A percentile compares a stretch with the other conserved stretches of the same genome.
These are phyloP conservation scores for Pterobdella sp. DNA, from an alignment of 2,888 invertebrate genomes.

Conservation along the genomic window DNA sequence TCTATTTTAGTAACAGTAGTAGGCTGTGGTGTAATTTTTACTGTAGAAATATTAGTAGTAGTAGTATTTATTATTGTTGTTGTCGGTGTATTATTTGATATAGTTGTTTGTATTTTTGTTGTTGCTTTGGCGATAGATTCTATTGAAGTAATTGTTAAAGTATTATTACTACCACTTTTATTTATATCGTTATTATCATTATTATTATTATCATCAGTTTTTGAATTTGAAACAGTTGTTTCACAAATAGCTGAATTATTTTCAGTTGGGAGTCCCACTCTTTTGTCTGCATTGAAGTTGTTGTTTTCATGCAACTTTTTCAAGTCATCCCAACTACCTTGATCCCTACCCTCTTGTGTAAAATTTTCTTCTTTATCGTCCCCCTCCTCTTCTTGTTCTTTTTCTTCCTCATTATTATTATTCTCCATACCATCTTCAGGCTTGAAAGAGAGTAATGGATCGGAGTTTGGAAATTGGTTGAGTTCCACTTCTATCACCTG, in stretches of 20 bases:
- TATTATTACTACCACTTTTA: background rate
- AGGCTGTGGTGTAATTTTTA: background rate
- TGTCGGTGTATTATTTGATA: background rate
- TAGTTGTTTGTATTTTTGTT: background rate
- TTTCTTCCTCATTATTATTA: background rate
- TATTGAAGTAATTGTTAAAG: background rate
- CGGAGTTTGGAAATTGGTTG: background rate
- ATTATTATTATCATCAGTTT: constrained; percentile 15
- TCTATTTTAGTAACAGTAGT: background rate
- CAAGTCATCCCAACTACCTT: no score
- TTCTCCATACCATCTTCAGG: background rate
- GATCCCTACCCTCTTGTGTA: no score
- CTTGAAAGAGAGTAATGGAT: background rate
- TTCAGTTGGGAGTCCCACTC: no score
- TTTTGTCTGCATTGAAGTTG: no score
- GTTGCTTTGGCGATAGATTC: background rate
- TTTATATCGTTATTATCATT: background rate
- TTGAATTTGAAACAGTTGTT: no score
- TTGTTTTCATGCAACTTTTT: background rate
- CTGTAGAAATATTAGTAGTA: background rate
- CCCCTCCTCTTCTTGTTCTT: background rate
- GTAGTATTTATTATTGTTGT: background rate
- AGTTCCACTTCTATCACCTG: background rate
- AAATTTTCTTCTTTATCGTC: background rate
- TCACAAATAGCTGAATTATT: background rate